Conservation (phyloP, 2,888 invertebrate species). For the Agrypnus murinus region DNA sequence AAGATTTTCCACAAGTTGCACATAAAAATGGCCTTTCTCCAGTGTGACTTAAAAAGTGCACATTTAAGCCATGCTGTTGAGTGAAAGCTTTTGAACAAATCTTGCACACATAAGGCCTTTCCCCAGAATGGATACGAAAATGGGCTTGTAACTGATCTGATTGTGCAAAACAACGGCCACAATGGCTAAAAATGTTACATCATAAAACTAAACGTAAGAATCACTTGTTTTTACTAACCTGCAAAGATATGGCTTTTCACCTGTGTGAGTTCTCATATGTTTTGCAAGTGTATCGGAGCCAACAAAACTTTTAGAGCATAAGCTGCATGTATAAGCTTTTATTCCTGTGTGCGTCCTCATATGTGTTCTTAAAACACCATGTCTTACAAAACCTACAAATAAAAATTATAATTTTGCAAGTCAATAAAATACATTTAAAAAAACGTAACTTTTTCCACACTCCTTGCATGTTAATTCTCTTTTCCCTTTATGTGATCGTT, state of each 20-base stretch:
- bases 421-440: background rate
- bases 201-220: background rate
- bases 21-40: conserved; percentile 63
- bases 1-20: conserved; percentile 62
- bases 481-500: conserved; percentile 56
- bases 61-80: conserved; percentile 63
- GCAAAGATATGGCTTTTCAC: conserved; percentile 51
- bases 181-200: conserved; percentile 49
- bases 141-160: conserved; percentile 61
- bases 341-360: conserved; percentile 55
- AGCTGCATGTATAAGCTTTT: conserved; percentile 52
- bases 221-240: conserved; percentile 32
- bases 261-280: conserved; percentile 55
- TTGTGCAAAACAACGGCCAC: conserved; percentile 59
- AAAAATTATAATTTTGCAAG: background rate
- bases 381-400: conserved; percentile 50
- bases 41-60: conserved; percentile 63
- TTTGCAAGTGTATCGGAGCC: conserved; percentile 55
- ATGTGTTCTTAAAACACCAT: conserved; percentile 55
- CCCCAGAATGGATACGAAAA: conserved; percentile 58
- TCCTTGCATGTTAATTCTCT: conserved; percentile 51
- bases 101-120: conserved; percentile 61
- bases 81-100: conserved; percentile 64
- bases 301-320: conserved; percentile 54
- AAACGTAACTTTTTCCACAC: conserved; percentile 53